Evolutionary conservation across 2,797 vertebrate species (phyloP), one percentile per base, ranked within the genome.

Genomic region (Lophotriccus pileatus): DNA sequence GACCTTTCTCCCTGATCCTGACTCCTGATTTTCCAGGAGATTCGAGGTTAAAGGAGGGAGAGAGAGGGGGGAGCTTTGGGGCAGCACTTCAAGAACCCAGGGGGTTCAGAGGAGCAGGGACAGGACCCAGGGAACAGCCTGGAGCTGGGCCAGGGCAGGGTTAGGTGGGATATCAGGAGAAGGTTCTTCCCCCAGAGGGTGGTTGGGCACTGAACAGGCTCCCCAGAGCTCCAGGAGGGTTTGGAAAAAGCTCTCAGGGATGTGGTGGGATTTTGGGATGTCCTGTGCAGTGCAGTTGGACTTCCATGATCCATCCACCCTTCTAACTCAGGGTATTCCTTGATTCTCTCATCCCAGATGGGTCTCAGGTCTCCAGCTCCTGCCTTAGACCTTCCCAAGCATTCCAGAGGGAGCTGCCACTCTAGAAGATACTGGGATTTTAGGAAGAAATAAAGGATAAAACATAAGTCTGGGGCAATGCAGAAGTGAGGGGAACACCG

Each of bases 161-260:
- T 2, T 39, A 19, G 36, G 36, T 4, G 2, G 43, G 18, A 23
- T 49, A 18, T 78, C 0, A 13, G 66, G 25, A 16, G 19, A 56
- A 85, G 9, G 11, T 5, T 14, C 55, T 41, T 25, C 55, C 24
- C 63, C 12, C 16, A 7, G 39, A 10, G 4, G 1, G 41, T 24
- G 41, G 12, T 18, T 39, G n/a, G n/a, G 59, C 3, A 0, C 32
- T 14, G 5, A 18, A 4, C 49, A 21, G 22, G 69, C n/a, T 58
- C 23, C 23, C 46, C 41, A 7, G 47, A 53, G 41, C 47, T 30
- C 63, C 15, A 5, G 43, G 30, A 41, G 9, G 2, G 10, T 25
- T 66, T 64, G 30, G 47, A 52, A 24, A 37, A 5, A 2, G 0
- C 46, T 44, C 28, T 52, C 37, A 10, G 16, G 41, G 20, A 21